phyloP scores from a whole-genome alignment of 2,888 invertebrate species.

The Meteorus colon region DNA sequence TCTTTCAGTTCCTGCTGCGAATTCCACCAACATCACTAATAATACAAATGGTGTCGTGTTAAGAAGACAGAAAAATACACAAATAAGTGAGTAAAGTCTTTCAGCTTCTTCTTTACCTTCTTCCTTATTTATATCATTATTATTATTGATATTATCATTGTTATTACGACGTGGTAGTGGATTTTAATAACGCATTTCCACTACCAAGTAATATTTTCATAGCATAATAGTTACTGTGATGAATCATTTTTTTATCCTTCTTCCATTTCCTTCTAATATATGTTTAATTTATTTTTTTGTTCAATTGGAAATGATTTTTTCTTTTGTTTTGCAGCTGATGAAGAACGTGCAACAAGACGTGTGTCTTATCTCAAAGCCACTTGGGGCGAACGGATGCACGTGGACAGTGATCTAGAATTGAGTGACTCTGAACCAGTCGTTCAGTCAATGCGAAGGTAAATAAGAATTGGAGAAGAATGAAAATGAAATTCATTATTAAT shows the following conservation, averaged over 20 bases:
- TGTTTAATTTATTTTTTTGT: slow-evolving; percentile 10
- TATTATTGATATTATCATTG: slow-evolving; percentile 18
- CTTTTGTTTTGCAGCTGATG: slow-evolving; percentile 78
- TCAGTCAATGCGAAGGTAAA: slow-evolving; percentile 80
- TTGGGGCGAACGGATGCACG: slow-evolving; percentile 84
- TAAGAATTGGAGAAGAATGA: slow-evolving; percentile 10
- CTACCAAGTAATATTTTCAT: not conserved
- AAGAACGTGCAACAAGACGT: slow-evolving; percentile 89
- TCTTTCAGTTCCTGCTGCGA: slow-evolving; percentile 57
- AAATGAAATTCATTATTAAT: too few species aligned
- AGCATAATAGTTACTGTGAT: not conserved
- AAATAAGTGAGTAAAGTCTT: slow-evolving; percentile 62
- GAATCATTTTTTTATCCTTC: slow-evolving; percentile 4
- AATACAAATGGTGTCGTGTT: slow-evolving; percentile 66
- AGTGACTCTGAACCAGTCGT: slow-evolving; percentile 77
- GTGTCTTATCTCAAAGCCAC: slow-evolving; percentile 97
- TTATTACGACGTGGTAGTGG: not conserved
- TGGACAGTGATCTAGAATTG: slow-evolving; percentile 80
- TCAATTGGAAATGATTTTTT: not conserved
- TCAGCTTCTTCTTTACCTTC: slow-evolving; percentile 10
- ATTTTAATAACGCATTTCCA: not conserved
- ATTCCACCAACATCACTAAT: slow-evolving; percentile 57
- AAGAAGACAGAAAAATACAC: slow-evolving; percentile 68
- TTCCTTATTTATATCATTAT: not conserved
- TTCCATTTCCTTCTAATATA: not conserved